Evolutionary conservation across 2,113 vertebrate species (phyloP), one percentile per base, ranked within the genome.

Genomic region (Ardeotis arabs): DNA sequence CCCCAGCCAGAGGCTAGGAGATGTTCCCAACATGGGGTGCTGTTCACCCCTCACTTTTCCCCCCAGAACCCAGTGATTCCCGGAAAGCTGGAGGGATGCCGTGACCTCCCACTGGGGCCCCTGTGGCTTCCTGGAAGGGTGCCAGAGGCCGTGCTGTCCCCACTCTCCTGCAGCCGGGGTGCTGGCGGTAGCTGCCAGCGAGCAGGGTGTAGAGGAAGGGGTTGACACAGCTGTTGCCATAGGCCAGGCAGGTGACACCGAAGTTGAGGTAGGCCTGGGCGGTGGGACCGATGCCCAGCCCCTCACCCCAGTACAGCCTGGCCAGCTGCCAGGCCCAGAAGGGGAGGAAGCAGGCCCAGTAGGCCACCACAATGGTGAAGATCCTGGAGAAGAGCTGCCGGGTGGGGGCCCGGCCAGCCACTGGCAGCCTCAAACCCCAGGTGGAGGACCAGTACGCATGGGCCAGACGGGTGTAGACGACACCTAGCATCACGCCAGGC

Each of bases 271-370:
- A 99, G 18, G 98, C 98, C 50, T 98, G 98, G 22, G 97, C 24
- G 0, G 98, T 60, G 6, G 98, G 95, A 16, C 98, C 83, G 4
- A 99, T 84, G 47, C 90, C 97, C 79, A 98, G 93, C 15, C 96
- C 87, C 59, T 98, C 96, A 0, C 94, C 87, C 20, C 96, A 90
- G 77, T 99, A 99, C 3, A 98, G 96, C 69, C 98, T 79, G 0
- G 97, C 97, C 35, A 99, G 96, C 95, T 99, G 99, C 98, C 99
- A 99, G 50, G 96, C 98, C 98, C 99, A 99, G 92, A 99, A 99
- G 9, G 99, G 99, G 52, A 99, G 93, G 89, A 99, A 99, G 87
- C 99, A 99, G 25, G 98, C 97, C 99, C 99, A 99, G 90, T 98
- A 99, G 11, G 96, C 98, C 74, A 98, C 93, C 5, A 99, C 92